Evolutionary conservation across 2,888 invertebrate species (phyloP).

Genomic region (Drosophila anomalata): DNA sequence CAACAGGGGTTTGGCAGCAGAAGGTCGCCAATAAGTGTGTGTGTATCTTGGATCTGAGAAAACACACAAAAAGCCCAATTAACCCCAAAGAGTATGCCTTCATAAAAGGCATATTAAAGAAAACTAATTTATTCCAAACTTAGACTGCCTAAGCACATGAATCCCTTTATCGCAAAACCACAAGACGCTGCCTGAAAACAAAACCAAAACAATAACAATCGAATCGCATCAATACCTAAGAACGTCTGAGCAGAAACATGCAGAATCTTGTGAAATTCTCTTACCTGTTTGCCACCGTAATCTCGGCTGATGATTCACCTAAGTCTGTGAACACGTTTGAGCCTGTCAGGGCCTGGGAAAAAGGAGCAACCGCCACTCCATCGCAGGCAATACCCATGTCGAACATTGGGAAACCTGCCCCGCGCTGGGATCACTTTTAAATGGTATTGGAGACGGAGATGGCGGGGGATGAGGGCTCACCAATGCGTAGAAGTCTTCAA

Average conservation of each 20-base stretch:
- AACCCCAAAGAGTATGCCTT: slow-evolving; percentile 1
- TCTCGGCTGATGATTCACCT: slow-evolving; percentile 39
- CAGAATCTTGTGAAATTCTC: slow-evolving; percentile 67
- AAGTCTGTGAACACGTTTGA: slow-evolving; percentile 57
- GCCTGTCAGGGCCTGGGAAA: slow-evolving; percentile 64
- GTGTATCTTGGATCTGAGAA: slow-evolving; percentile 3
- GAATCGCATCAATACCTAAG: slow-evolving; percentile 29
- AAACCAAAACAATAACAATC: background rate
- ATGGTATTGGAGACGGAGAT: background rate
- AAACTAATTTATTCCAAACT: slow-evolving; percentile 1
- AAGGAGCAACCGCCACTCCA: slow-evolving; percentile 50
- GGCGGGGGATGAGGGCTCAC: background rate
- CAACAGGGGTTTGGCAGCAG: slow-evolving; percentile 29
- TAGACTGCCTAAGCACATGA: background rate
- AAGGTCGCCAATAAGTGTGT: slow-evolving; percentile 8
- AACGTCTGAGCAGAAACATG: slow-evolving; percentile 46
- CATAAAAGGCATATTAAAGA: slow-evolving; percentile 7
- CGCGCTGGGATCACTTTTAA: slow-evolving; percentile 30
- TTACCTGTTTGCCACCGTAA: slow-evolving; percentile 39
- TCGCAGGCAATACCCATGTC: slow-evolving; percentile 12
- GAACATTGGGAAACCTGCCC: slow-evolving; percentile 33
- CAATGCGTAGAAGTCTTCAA: slow-evolving; percentile 44
- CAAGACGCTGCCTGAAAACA: background rate
- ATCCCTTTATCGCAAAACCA: too few relatives aligned
- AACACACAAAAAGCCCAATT: slow-evolving; percentile 18